Evolutionary conservation across 2,797 vertebrate genomes (phyloP), one percentile per base, ranked within the genome.

Genomic region (Ambastaia sidthimunki): DNA sequence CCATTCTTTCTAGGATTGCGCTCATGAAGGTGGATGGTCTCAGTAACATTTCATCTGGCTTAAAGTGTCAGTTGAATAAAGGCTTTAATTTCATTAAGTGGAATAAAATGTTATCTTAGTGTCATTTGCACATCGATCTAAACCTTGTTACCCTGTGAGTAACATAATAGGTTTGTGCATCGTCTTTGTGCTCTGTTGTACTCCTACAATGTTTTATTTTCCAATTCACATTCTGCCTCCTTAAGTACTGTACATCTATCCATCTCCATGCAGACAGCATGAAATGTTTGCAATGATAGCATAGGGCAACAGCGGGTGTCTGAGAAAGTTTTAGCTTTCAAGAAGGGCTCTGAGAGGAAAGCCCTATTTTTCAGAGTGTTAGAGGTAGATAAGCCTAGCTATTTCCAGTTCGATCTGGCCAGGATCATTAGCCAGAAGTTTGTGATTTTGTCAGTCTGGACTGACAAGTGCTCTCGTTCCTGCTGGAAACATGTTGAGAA

Each of bases 271-370:
- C 70, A 66, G 83, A 83, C 80, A 74, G 80, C 80, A n/a, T 71
- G 83, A 85, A 80, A 81, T 85, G 83, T 86, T 87, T 87, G 52
- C 80, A 80, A 55, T 77, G 41, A 83, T 83, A 87, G 78, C 81
- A 86, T 78, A 67, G 63, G 25, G 57, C 25, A 72, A 78, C 85
- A 66, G 82, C 85, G 82, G 85, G 87, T 83, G 87, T 88, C 80
- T 88, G 87, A 85, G 85, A 88, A 87, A 83, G 74, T 81, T 48
- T 55, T 65, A 60, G 68, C 31, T 79, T 84, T 78, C 80, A 85
- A 74, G 76, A 86, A 79, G 21, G 15, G 67, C 55, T 78, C 71
- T 65, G 71, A 78, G 81, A 52, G 54, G 67, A 83, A 86, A 84
- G 77, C 76, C 70, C 74, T 67, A 65, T 71, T 71, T 82, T 67